Percentiles rank a stretch among this genome's conserved stretches.
phyloP scores from a whole-genome alignment of 2,113 vertebrate genomes.

The Gambusia holbrooki region DNA sequence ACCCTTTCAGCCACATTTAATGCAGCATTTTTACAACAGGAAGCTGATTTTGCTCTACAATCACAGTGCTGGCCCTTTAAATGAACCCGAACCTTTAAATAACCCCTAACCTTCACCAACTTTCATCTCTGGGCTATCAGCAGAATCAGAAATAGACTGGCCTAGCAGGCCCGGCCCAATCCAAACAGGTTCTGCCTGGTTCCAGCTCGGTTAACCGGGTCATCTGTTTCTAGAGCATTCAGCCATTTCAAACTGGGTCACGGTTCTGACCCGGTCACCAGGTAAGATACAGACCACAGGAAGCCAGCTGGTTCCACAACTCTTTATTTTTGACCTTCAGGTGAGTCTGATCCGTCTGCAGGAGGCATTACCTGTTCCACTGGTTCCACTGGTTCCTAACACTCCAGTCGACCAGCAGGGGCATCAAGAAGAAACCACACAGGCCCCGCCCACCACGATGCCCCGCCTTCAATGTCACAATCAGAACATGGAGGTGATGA shows the following conservation, averaged over 20 bases:
- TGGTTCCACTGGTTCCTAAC: slow-evolving; percentile 47
- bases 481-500: background rate
- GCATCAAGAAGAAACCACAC: slow-evolving; percentile 57
- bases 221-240: background rate
- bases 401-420: slow-evolving; percentile 64
- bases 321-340: slow-evolving; percentile 2
- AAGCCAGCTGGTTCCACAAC: background rate
- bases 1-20: no score
- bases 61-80: no score
- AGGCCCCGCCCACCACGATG: slow-evolving; percentile 5
- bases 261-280: background rate
- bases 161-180: no score
- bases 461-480: background rate
- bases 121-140: no score
- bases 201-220: background rate
- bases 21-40: no score
- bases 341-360: background rate
- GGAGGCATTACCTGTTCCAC: background rate
- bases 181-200: background rate
- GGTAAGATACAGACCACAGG: background rate
- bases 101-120: no score
- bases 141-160: no score
- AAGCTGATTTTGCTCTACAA: no score
- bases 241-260: background rate
- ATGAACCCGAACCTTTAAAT: no score